Conservation (phyloP, 2,113 vertebrate species). For the Mobula hypostoma region DNA sequence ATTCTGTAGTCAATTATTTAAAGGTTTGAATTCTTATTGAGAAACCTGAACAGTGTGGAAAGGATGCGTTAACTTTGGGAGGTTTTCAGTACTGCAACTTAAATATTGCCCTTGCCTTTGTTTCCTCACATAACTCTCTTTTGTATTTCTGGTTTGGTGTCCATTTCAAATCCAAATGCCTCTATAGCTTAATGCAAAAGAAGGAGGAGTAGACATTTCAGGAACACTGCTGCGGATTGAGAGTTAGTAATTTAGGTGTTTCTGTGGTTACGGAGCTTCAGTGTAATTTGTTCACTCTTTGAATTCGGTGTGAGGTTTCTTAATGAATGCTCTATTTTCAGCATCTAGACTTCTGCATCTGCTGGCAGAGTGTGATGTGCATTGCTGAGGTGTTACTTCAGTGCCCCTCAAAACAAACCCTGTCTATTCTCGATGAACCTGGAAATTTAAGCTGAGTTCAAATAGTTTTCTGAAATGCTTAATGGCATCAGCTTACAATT, state of each 20-base stretch:
- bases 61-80: not conserved
- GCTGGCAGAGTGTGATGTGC: not conserved
- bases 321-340: not conserved
- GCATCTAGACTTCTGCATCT: not conserved
- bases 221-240: not conserved
- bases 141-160: not conserved
- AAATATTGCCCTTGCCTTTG: too few relatives aligned
- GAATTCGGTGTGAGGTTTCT: not conserved
- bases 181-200: not conserved
- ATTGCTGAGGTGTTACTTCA: not conserved
- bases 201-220: not conserved
- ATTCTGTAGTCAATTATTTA: too few relatives aligned
- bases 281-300: not conserved
- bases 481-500: not conserved
- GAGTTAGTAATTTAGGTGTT: not conserved
- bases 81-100: too few relatives aligned
- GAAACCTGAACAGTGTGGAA: too few relatives aligned
- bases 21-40: too few relatives aligned
- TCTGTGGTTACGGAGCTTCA: not conserved
- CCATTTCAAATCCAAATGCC: not conserved
- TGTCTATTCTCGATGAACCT: not conserved
- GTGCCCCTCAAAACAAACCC: not conserved
- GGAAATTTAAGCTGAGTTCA: not conserved
- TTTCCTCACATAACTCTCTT: not conserved
- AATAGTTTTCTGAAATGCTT: not conserved